phyloP scores from a whole-genome alignment of 2,888 invertebrate species.

The Xylota sylvarum region DNA sequence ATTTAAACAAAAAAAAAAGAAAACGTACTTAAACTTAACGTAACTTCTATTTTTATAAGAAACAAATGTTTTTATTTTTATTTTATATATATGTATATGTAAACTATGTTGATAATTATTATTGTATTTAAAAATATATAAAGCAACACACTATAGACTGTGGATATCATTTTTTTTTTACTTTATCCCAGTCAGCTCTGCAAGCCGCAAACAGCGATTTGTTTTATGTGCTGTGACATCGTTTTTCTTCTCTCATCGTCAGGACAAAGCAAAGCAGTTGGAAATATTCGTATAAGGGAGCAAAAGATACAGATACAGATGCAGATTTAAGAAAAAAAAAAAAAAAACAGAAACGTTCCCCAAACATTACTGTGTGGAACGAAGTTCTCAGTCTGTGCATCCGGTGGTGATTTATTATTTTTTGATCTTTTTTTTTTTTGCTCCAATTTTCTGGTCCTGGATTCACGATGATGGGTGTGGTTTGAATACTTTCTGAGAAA shows the following conservation, averaged over 20 bases:
- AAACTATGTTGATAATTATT: conserved; percentile 70
- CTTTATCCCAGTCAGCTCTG: no score
- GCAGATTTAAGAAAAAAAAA: no score
- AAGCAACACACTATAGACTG: conserved; percentile 16
- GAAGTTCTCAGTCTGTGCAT: conserved; percentile 57
- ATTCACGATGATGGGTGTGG: conserved; percentile 22
- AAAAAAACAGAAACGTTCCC: conserved; percentile 27
- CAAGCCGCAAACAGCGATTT: conserved; percentile 40
- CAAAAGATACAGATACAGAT: neutral
- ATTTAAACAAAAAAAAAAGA: conserved; percentile 42
- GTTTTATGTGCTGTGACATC: conserved; percentile 68
- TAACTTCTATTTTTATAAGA: conserved; percentile 10
- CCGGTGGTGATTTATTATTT: conserved; percentile 76
- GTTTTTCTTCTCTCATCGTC: conserved; percentile 34
- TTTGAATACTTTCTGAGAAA: conserved; percentile 57
- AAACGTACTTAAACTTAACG: neutral
- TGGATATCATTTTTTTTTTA: conserved; percentile 1
- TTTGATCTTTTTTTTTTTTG: conserved; percentile 26
- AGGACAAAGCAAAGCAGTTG: conserved; percentile 59
- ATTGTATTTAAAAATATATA: conserved; percentile 67
- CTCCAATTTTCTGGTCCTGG: conserved; percentile 73
- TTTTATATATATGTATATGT: conserved; percentile 46
- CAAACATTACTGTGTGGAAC: conserved; percentile 48
- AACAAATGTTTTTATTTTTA: conserved; percentile 43
- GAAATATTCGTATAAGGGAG: conserved; percentile 54